phyloP scores from a whole-genome alignment of 2,888 invertebrate genomes.

The Lithophane leautieri region DNA sequence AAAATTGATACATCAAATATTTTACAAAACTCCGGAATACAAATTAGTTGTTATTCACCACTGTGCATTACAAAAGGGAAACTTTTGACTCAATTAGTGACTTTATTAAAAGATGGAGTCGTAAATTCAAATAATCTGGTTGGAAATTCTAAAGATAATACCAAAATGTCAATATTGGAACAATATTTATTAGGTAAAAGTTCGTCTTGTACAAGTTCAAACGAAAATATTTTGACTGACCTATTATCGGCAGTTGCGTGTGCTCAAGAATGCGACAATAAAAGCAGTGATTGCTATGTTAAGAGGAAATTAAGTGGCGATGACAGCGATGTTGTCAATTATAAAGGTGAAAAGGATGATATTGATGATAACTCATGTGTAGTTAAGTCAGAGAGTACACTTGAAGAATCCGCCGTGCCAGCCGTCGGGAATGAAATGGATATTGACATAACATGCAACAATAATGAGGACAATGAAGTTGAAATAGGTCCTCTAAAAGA shows the following conservation, averaged over 20 bases:
- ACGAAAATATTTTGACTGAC: slow-evolving; percentile 91
- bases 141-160: slow-evolving; percentile 83
- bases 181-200: slow-evolving; percentile 92
- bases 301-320: slow-evolving; percentile 85
- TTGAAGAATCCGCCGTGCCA: slow-evolving; percentile 88
- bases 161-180: slow-evolving; percentile 93
- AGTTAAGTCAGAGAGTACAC: slow-evolving; percentile 89
- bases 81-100: slow-evolving; percentile 92
- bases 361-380: slow-evolving; percentile 69
- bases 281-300: slow-evolving; percentile 85
- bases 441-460: slow-evolving; percentile 85
- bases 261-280: slow-evolving; percentile 91
- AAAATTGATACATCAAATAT: slow-evolving; percentile 88
- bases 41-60: slow-evolving; percentile 94
- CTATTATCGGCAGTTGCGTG: slow-evolving; percentile 91
- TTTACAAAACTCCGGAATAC: slow-evolving; percentile 84
- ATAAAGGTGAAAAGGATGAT: slow-evolving; percentile 81
- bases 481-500: slow-evolving; percentile 89
- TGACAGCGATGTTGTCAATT: slow-evolving; percentile 75
- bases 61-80: slow-evolving; percentile 94
- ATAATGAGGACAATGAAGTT: slow-evolving; percentile 85
- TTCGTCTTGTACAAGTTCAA: slow-evolving; percentile 78
- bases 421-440: slow-evolving; percentile 89
- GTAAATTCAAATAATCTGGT: slow-evolving; percentile 85
- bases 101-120: slow-evolving; percentile 91